Percentiles rank a stretch among this genome's conserved stretches.
These are phyloP conservation scores for Pseudocheirus occidentalis DNA, from an alignment of 2,797 vertebrate species.

Conservation along the genomic window DNA sequence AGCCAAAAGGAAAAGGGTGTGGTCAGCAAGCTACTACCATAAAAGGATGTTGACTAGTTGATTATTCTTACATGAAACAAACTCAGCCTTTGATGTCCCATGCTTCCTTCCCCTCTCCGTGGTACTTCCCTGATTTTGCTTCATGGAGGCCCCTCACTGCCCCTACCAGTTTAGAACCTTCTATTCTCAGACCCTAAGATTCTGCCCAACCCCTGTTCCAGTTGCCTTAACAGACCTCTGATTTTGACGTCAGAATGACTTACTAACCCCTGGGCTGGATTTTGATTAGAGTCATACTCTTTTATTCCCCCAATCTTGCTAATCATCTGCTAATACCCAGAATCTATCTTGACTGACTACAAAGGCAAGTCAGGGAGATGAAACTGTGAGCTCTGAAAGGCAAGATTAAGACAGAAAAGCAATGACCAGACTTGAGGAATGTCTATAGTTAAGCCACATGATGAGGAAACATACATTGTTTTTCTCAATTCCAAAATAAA, in stretches of 20 bases:
- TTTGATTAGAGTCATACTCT: background rate
- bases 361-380: background rate
- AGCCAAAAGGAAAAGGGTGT: background rate
- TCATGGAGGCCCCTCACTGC: background rate
- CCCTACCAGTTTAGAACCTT: background rate
- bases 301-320: background rate
- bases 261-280: background rate
- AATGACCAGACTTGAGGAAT: background rate
- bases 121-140: background rate
- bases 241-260: background rate
- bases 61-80: background rate
- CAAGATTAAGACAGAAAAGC: background rate
- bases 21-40: background rate
- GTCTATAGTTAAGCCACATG: background rate
- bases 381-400: background rate
- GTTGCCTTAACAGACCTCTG: background rate
- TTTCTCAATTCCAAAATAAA: background rate
- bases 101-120: background rate
- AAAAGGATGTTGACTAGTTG: background rate
- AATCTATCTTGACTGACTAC: background rate
- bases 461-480: background rate
- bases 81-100: background rate
- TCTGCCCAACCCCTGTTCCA: background rate
- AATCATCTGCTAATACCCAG: background rate
- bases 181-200: background rate